These are phyloP conservation scores for Panagrolaimus sp. DNA, from an alignment of 1,140 invertebrate species.

Conservation along the genomic window DNA sequence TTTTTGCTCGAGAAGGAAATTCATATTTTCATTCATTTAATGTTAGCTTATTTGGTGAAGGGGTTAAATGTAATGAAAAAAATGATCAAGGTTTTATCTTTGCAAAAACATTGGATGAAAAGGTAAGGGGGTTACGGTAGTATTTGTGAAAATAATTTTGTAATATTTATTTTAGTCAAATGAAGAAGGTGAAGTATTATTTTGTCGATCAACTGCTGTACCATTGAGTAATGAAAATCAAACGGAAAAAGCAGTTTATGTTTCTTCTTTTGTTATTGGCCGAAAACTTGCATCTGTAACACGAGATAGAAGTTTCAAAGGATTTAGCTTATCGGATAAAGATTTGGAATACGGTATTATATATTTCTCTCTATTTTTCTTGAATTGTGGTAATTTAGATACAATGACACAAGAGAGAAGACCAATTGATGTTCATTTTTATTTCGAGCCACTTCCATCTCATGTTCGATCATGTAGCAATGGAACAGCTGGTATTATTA, in stretches of 20 bases:
- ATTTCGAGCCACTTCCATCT: slow-evolving; percentile 40
- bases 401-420: slow-evolving; percentile 17
- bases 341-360: slow-evolving; percentile 41
- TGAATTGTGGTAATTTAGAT: background rate
- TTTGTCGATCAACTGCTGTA: slow-evolving; percentile 39
- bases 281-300: slow-evolving; percentile 35
- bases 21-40: slow-evolving; percentile 66
- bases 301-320: slow-evolving; percentile 27
- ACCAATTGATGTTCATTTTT: slow-evolving; percentile 45
- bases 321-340: slow-evolving; percentile 35
- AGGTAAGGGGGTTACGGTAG: no score
- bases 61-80: slow-evolving; percentile 26
- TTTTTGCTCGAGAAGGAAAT: slow-evolving; percentile 65
- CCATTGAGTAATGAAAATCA: slow-evolving; percentile 17
- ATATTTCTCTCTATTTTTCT: background rate
- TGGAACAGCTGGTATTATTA: slow-evolving; percentile 64
- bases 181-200: slow-evolving; percentile 10
- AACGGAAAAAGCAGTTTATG: background rate
- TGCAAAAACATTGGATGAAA: no score
- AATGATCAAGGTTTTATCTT: no score
- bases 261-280: slow-evolving; percentile 29
- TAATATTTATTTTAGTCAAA: background rate
- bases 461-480: slow-evolving; percentile 62
- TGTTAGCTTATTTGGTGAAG: slow-evolving; percentile 63
- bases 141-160: background rate